phyloP scores from a whole-genome alignment of 1,140 invertebrate genomes.

The Gonioctena quinquepunctata region DNA sequence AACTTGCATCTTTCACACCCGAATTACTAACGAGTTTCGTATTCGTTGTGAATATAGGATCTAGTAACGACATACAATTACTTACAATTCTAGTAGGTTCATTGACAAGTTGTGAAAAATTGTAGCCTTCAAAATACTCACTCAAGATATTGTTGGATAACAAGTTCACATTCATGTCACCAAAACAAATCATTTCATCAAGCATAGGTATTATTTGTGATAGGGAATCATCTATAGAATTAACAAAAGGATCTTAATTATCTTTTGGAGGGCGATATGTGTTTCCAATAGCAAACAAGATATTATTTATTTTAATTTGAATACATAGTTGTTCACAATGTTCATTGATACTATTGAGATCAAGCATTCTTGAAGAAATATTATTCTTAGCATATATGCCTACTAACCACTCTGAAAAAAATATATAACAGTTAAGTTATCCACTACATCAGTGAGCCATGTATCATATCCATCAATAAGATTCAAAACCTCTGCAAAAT shows the following conservation, averaged over 20 bases:
- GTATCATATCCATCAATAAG: constrained; percentile 9
- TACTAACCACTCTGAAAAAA: constrained; percentile 8
- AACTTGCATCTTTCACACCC: no score
- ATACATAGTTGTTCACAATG: neutral
- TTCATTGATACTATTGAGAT: constrained; percentile 1
- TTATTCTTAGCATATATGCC: constrained; percentile 5
- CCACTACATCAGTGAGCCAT: constrained; percentile 1
- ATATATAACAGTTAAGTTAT: neutral
- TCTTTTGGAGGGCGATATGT: neutral
- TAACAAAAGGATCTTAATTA: neutral
- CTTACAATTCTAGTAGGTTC: no score
- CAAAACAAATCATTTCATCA: neutral
- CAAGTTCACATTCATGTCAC: neutral
- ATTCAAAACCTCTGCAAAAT: neutral
- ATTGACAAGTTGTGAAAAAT: no score
- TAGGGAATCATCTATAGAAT: neutral
- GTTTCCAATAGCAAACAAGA: neutral
- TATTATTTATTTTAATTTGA: neutral
- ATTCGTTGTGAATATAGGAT: no score
- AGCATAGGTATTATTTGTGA: neutral
- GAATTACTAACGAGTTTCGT: no score
- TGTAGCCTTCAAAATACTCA: no score
- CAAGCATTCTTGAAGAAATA: neutral
- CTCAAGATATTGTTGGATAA: neutral
- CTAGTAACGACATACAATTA: no score